Percentiles rank a stretch among this genome's conserved stretches.
phyloP scores from a whole-genome alignment of 2,113 vertebrate genomes.

The Chaetodon auriga region DNA sequence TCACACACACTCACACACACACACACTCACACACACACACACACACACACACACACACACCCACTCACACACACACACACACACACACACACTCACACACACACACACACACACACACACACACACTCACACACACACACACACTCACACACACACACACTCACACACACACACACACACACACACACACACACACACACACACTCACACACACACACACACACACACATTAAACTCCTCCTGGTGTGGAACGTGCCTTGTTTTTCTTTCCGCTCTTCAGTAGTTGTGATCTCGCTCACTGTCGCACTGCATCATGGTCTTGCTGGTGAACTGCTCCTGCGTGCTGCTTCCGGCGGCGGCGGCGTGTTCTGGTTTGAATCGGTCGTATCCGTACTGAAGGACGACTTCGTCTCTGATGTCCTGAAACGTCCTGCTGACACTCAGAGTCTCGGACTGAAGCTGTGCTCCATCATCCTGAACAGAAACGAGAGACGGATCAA shows the following conservation, averaged over 20 bases:
- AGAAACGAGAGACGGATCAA: background rate
- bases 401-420: slow-evolving; percentile 85
- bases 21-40: slow-evolving; percentile 16
- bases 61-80: background rate
- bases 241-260: too few relatives aligned
- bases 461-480: slow-evolving; percentile 72
- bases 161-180: too few relatives aligned
- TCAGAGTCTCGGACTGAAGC: slow-evolving; percentile 72
- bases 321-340: slow-evolving; percentile 84
- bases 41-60: slow-evolving; percentile 12
- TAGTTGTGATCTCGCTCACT: slow-evolving; percentile 80
- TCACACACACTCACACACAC: slow-evolving; percentile 6
- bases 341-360: background rate
- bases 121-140: slow-evolving; percentile 3
- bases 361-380: background rate
- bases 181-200: slow-evolving; percentile 7
- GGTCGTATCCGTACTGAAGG: slow-evolving; percentile 78
- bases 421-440: slow-evolving; percentile 78
- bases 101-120: slow-evolving; percentile 17
- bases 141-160: background rate
- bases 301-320: slow-evolving; percentile 87
- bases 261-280: too few relatives aligned
- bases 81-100: slow-evolving; percentile 16
- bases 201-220: slow-evolving; percentile 1
- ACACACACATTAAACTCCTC: background rate